Evolutionary conservation across 2,113 vertebrate species (phyloP).

Genomic region (Nyctibius bracteatus): DNA sequence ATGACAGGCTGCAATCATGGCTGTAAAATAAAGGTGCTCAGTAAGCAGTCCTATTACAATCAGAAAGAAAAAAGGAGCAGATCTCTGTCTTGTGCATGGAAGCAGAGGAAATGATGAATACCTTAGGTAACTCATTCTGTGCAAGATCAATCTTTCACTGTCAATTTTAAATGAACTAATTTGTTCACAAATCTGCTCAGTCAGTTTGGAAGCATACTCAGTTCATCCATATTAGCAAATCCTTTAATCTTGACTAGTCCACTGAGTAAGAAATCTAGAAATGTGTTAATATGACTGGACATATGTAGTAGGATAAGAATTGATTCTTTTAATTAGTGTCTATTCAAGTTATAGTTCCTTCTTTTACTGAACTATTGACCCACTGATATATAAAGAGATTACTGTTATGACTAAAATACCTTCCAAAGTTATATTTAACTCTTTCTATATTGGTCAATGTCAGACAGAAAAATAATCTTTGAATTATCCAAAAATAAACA

Average conservation of each 20-base stretch:
- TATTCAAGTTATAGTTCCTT: slow-evolving; percentile 80
- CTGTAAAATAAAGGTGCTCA: slow-evolving; percentile 81
- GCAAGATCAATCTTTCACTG: slow-evolving; percentile 90
- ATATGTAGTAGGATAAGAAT: slow-evolving; percentile 90
- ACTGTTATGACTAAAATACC: slow-evolving; percentile 63
- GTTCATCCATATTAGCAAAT: slow-evolving; percentile 96
- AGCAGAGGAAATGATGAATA: slow-evolving; percentile 82
- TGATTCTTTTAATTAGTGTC: slow-evolving; percentile 99
- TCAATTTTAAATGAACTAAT: slow-evolving; percentile 96
- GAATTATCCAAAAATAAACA: slow-evolving; percentile 31
- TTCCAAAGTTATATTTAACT: slow-evolving; percentile 70
- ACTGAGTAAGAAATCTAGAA: slow-evolving; percentile 91
- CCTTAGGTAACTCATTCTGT: slow-evolving; percentile 80
- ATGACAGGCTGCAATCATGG: slow-evolving; percentile 80
- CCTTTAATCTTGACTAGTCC: slow-evolving; percentile 97
- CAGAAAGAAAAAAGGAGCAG: slow-evolving; percentile 77
- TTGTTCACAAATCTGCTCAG: slow-evolving; percentile 93
- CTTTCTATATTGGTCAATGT: slow-evolving; percentile 48
- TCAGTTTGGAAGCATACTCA: slow-evolving; percentile 90
- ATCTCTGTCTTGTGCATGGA: slow-evolving; percentile 74
- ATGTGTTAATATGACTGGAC: slow-evolving; percentile 94
- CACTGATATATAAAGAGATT: slow-evolving; percentile 74
- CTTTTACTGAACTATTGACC: slow-evolving; percentile 81
- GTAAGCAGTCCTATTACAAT: slow-evolving; percentile 84
- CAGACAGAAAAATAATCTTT: slow-evolving; percentile 16